Evolutionary conservation across 2,888 invertebrate species (phyloP), one percentile per base, ranked within the genome.

Genomic region (Drosophila setosimentum): DNA sequence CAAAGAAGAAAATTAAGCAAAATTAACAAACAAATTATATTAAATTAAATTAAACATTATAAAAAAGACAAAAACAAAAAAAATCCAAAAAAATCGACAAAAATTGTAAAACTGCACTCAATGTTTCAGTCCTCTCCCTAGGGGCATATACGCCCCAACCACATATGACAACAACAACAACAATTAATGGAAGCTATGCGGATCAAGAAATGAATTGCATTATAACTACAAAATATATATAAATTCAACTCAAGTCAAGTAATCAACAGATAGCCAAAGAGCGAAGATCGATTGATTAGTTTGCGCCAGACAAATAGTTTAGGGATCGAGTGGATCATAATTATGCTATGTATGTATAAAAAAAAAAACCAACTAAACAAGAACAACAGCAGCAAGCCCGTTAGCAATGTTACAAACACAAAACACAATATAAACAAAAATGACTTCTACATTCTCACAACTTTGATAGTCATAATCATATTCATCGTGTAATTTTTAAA

Each of bases 361-460:
- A 59, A 61, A 68, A 1, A 35, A 64, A 65, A 45, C 62, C 54
- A 70, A 73, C 45, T 72, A 58, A 72, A 49, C 11, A 24, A 45
- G 11, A 40, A 37, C 18, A 37, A 37, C 48, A 68, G 42, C 13
- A 59, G 42, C 35, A 67, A 64, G 29, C n/a, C 51, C 50, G 72
- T 58, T 62, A 70, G 61, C 51, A 72, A 57, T 51, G 40, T 49
- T 51, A 76, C 68, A 54, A 61, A 70, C 13, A 65, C 71, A 66
- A 67, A 68, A 73, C 59, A 51, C 58, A 77, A 63, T 60, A 66
- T 40, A 61, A 65, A 73, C 68, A 64, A 72, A 78, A 86, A 76
- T 84, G 84, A 90, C 89, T 90, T 85, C 73, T 80, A 91, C 91
- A 90, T 91, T 91, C 89, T 91, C 90, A 87, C 80, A 87, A 83